Conservation (phyloP, 2,113 vertebrate species). For the Alces alces region DNA sequence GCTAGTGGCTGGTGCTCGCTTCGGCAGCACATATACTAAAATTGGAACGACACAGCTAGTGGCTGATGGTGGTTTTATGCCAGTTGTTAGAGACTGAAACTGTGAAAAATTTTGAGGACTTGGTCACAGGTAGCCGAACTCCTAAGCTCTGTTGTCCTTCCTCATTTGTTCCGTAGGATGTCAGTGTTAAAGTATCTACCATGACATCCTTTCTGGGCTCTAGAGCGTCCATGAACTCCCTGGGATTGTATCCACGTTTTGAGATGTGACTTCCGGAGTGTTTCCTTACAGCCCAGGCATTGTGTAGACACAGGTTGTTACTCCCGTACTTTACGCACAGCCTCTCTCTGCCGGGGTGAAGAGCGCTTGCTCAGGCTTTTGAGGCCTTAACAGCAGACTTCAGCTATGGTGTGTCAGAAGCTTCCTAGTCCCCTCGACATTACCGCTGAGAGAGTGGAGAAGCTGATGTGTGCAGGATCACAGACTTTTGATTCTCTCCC, state of each 20-base stretch:
- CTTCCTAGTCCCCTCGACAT: conserved; percentile 94
- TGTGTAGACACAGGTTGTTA: fast-evolving
- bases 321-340: fast-evolving
- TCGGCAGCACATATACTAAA: too few relatives aligned
- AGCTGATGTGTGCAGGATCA: conserved; percentile 87
- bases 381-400: conserved; percentile 72
- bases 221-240: background rate
- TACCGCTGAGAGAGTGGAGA: conserved; percentile 89
- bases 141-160: background rate
- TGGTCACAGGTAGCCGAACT: background rate
- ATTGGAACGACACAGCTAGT: background rate
- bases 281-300: background rate
- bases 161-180: background rate
- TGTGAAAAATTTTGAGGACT: background rate
- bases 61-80: background rate
- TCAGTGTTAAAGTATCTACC: background rate
- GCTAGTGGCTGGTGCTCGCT: background rate
- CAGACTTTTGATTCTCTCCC: conserved; percentile 90
- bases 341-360: background rate
- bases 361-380: background rate
- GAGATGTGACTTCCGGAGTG: background rate
- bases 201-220: background rate
- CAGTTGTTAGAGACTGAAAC: background rate
- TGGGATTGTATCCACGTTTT: background rate
- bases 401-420: conserved; percentile 95